Conservation (phyloP, 2,113 vertebrate genomes). For the Elephas maximus region DNA sequence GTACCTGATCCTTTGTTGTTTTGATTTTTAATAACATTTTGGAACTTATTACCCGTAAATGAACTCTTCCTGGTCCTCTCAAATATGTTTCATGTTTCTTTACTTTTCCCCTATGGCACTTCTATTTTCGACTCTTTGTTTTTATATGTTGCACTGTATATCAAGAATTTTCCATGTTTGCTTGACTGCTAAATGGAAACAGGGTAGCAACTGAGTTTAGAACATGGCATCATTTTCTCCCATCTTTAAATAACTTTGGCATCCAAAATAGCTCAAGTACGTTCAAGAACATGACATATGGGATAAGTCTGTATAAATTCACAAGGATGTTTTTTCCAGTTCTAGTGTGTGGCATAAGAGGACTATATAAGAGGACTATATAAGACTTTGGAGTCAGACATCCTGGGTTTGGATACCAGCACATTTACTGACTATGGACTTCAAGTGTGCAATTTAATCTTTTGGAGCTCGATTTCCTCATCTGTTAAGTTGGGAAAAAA, state of each 20-base stretch:
- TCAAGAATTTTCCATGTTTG: constrained; percentile 60
- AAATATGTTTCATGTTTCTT: not conserved
- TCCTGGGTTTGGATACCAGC: not conserved
- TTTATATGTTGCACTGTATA: not conserved
- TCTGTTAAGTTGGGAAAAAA: not conserved
- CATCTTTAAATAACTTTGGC: constrained; percentile 43
- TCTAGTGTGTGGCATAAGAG: not conserved
- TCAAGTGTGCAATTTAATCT: constrained; percentile 20
- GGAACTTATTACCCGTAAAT: constrained; percentile 45
- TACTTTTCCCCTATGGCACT: not conserved
- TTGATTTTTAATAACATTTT: not conserved
- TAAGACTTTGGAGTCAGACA: not conserved
- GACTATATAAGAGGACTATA: not conserved
- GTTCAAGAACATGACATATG: not conserved
- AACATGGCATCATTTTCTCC: constrained; percentile 45
- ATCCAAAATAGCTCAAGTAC: constrained; percentile 45
- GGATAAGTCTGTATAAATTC: not conserved
- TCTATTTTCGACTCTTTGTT: constrained; percentile 56
- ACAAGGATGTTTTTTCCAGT: not conserved
- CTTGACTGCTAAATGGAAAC: constrained; percentile 57
- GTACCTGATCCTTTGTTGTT: not conserved
- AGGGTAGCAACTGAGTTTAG: not conserved
- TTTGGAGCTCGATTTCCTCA: not conserved
- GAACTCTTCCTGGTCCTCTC: not conserved
- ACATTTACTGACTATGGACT: not conserved